Evolutionary conservation across 64 coral and sea anemone species (phyloP), one percentile per base, ranked within the genome.

Genomic region (Acropora yongei): DNA sequence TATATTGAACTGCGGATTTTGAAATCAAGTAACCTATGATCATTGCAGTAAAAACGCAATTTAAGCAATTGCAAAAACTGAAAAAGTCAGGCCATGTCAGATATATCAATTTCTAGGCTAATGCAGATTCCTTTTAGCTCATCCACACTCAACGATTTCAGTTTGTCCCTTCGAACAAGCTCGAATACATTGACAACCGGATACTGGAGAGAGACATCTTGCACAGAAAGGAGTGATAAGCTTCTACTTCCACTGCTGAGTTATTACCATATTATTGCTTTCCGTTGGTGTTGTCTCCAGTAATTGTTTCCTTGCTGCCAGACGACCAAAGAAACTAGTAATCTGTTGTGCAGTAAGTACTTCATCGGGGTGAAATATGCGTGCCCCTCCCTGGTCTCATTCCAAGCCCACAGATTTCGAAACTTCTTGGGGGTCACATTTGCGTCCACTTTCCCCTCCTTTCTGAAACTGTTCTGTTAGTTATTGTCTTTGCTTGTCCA

Each of bases 391-490:
- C 13, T 18, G 39, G 77, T 79, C 87, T 79, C 61, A 14, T 47
- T 58, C 88, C 67, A 43, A 30, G 44, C n/a, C 20, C 88, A 89
- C 80, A 47, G 57, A 43, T 48, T 89, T 79, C 11, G 88, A 79
- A 66, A 89, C 76, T 79, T 89, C 75, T 30, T 78, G 75, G 3
- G 60, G 88, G 67, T 89, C 88, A 41, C 45, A 66, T 68, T 79
- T 80, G 12, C 17, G 76, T 68, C 88, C 88, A 30, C 42, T 68
- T 47, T 89, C 12, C 77, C 80, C 76, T 69, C 89, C 89, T 58
- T 82, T 83, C 51, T 83, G 0, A 91, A 83, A 91, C 57, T 91
- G 65, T 12, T 91, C 89, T 14, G 46, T 83, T 75, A 91, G 14
- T 9, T 74, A 83, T 48, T 79, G 49, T 44, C 16, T 91, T 47